Evolutionary conservation across 2,113 vertebrate species (phyloP).

Genomic region (Picathartes gymnocephalus): DNA sequence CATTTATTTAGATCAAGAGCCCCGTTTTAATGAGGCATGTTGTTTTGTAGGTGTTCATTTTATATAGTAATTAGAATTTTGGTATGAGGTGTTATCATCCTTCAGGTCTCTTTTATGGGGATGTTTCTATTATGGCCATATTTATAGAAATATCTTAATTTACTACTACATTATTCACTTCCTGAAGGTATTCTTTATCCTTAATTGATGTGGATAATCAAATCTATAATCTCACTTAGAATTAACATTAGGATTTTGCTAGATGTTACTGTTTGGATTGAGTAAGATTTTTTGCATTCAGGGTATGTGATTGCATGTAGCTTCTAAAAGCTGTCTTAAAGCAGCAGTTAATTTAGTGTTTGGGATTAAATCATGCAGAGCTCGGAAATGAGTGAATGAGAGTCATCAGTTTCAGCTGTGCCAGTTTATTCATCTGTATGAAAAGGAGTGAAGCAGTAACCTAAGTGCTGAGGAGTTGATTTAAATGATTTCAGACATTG

Average conservation of each 20-base stretch:
- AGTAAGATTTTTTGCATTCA: not conserved
- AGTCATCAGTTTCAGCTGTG: not conserved
- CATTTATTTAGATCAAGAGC: not conserved
- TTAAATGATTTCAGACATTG: not conserved
- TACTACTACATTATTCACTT: not conserved
- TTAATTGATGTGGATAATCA: not conserved
- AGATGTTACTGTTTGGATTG: not conserved
- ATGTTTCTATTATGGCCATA: not conserved
- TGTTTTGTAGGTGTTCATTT: not conserved
- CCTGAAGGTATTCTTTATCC: not conserved
- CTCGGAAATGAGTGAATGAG: not conserved
- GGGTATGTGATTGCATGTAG: not conserved
- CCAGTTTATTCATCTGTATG: not conserved
- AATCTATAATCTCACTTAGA: not conserved
- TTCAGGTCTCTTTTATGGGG: not conserved
- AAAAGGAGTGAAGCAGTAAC: not conserved
- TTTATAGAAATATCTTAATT: not conserved
- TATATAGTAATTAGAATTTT: not conserved
- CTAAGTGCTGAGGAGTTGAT: not conserved
- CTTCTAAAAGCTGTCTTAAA: constrained; percentile 4
- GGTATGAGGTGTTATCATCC: not conserved
- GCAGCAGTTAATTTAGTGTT: not conserved
- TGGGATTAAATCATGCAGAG: not conserved
- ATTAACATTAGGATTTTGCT: not conserved
- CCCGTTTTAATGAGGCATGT: not conserved